Percentiles rank a stretch among this genome's conserved stretches.
Conservation (phyloP, 2,113 vertebrate genomes). For the Aegithalos caudatus region DNA sequence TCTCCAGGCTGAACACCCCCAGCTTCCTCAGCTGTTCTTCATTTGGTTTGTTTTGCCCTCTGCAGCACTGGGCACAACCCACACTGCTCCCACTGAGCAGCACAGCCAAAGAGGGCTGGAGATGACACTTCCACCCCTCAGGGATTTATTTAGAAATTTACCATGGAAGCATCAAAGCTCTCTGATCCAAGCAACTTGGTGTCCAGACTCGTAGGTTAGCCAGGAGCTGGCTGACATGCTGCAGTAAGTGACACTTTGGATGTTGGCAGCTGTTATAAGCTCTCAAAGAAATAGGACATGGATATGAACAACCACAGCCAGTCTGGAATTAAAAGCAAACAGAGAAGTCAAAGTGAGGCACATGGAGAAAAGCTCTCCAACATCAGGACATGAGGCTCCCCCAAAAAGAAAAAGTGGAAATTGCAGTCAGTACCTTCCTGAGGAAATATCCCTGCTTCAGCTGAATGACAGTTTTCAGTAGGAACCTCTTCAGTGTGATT, state of each 20-base stretch:
- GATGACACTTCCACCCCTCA: background rate
- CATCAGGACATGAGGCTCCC: background rate
- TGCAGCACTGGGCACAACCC: background rate
- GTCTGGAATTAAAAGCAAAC: background rate
- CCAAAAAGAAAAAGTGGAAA: background rate
- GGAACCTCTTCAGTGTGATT: background rate
- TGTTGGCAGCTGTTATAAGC: background rate
- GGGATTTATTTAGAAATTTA: background rate
- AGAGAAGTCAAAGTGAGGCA: background rate
- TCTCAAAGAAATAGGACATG: background rate
- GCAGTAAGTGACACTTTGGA: background rate
- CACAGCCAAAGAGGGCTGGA: background rate
- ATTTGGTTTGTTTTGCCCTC: no score
- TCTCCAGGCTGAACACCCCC: no score
- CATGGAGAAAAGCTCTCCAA: background rate
- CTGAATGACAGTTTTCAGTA: background rate
- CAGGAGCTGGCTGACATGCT: fast-evolving
- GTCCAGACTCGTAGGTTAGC: background rate
- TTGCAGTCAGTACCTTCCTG: background rate
- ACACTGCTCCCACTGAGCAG: fast-evolving
- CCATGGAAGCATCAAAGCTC: background rate
- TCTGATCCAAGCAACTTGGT: background rate
- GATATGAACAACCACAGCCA: background rate
- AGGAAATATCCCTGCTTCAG: background rate
- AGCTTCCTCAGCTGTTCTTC: no score